A percentile compares a stretch with the other conserved stretches of the same genome.
Evolutionary conservation across 1,140 invertebrate species (phyloP).

Genomic region (Acyrthosiphon pisum): DNA sequence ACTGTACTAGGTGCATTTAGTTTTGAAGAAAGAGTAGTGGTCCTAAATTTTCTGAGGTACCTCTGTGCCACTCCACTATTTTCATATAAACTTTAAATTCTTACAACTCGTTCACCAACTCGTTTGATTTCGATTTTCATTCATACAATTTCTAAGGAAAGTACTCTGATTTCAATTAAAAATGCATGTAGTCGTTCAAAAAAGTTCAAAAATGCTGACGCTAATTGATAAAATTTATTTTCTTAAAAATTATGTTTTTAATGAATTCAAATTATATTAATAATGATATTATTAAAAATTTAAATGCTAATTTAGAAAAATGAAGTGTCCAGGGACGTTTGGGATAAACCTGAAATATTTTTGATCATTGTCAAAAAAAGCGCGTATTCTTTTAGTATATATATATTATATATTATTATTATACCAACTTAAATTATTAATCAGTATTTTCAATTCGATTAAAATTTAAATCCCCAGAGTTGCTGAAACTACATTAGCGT

Average conservation of each 20-base stretch:
- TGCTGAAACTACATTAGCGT: not conserved
- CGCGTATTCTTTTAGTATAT: too few relatives aligned
- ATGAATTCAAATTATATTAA: not conserved
- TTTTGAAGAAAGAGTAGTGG: not conserved
- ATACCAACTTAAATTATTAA: not conserved
- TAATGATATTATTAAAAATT: not conserved
- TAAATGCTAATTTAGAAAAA: not conserved
- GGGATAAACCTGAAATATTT: too few relatives aligned
- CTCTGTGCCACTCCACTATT: not conserved
- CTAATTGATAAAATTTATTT: too few relatives aligned
- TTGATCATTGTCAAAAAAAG: too few relatives aligned
- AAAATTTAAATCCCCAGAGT: not conserved
- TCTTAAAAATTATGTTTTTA: not conserved
- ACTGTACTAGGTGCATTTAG: not conserved
- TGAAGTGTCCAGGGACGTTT: not conserved
- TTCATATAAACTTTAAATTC: not conserved
- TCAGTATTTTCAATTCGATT: not conserved
- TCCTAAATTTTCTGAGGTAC: not conserved
- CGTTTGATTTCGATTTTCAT: not conserved
- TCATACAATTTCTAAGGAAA: not conserved
- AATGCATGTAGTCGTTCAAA: not conserved
- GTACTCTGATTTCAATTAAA: not conserved
- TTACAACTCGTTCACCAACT: not conserved
- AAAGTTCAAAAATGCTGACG: not conserved
- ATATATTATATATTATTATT: too few relatives aligned